Evolutionary conservation across 92 coral and sea anemone genomes (phyloP), one percentile per base, ranked within the genome.

Genomic region (Palythoa heliodiscus): DNA sequence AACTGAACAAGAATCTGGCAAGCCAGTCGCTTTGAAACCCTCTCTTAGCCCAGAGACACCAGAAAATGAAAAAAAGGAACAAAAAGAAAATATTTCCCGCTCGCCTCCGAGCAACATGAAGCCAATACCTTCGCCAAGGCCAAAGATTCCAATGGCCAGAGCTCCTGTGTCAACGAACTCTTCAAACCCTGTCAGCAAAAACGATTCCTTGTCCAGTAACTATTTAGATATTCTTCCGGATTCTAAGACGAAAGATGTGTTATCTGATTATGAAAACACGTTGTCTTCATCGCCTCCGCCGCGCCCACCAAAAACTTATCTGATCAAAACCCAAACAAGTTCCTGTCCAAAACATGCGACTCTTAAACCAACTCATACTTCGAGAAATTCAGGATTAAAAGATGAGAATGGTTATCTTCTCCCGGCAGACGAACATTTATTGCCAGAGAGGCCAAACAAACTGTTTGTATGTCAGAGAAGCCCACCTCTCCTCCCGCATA

Each of bases 401-500:
- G 78, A 73, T 19, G 54, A 73, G 24, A 54, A 73, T 43, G 78
- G 78, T 1, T 73, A 73, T 13, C 61, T 48, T 8, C 10, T 73
- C 4, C 78, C 78, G 11, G 19, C 22, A 25, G 25, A 73, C 10
- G 50, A 3, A 16, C 29, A 15, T 11, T 53, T 13, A 20, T 39
- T 73, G 5, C 38, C 50, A 3, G 54, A 40, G 43, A 48, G 5
- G 25, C 8, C 14, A 7, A 48, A 20, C 17, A 47, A 13, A 39
- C 35, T n/a, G 8, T 20, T 53, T 20, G 19, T 48, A 11, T 47
- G 14, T 25, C 53, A 11, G 54, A 22, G n/a, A n/a, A 25, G 35
- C 7, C 78, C 78, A 73, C 78, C 78, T 73, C 78, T 37, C n/a
- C 17, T 52, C 16, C 78, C 78, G 4, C 35, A 15, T 9, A 73